phyloP scores from a whole-genome alignment of 1,140 invertebrate genomes.

The Diachasmimorpha longicaudata region DNA sequence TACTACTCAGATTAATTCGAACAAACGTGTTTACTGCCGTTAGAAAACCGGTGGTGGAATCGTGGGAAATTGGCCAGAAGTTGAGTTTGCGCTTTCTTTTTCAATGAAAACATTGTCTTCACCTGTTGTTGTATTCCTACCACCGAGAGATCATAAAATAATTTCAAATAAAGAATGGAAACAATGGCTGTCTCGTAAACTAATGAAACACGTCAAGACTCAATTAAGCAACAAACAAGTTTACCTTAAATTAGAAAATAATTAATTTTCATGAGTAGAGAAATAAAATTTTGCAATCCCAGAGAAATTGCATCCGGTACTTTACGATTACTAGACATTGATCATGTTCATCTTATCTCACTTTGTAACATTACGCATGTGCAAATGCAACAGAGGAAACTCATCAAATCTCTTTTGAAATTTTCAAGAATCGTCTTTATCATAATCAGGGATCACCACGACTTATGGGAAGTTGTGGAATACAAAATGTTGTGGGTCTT shows the following conservation, averaged over 20 bases:
- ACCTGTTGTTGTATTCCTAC: not conserved
- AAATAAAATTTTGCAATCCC: not conserved
- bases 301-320: not conserved
- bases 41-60: conserved; percentile 2
- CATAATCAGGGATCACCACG: not conserved
- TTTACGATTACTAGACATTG: not conserved
- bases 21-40: not conserved
- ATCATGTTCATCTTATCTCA: not conserved
- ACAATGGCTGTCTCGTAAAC: not conserved
- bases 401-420: not conserved
- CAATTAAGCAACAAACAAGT: not conserved
- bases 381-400: not conserved
- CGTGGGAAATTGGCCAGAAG: conserved; percentile 12
- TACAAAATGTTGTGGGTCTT: too few species aligned
- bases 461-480: not conserved
- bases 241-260: not conserved
- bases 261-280: not conserved
- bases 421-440: not conserved
- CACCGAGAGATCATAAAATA: not conserved
- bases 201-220: not conserved
- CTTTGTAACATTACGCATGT: not conserved
- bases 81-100: conserved; percentile 3
- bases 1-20: not conserved
- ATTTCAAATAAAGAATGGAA: not conserved
- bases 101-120: not conserved